Percentiles rank a stretch among this genome's conserved stretches.
These are phyloP conservation scores for Mastigias papua DNA, from an alignment of 30 jellyfish, hydroid and myxozoan genomes.

Conservation along the genomic window DNA sequence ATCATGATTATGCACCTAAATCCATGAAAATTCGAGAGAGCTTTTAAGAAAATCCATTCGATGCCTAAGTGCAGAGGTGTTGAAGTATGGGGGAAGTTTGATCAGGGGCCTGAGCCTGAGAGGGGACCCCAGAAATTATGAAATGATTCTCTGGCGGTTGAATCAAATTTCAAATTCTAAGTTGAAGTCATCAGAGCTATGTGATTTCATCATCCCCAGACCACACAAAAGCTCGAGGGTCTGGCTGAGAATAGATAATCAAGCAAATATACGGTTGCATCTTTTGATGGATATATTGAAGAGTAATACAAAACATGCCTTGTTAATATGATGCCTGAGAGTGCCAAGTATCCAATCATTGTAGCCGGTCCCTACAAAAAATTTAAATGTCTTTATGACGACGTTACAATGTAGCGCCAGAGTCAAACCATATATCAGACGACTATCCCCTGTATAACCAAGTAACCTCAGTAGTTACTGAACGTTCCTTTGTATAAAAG, in stretches of 20 bases:
- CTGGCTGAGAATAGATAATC: neutral
- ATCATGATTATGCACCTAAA: neutral
- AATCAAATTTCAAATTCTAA: too few relatives aligned
- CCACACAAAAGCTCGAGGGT: neutral
- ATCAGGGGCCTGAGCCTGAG: too few relatives aligned
- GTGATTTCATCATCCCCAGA: neutral
- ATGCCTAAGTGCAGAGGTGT: too few relatives aligned
- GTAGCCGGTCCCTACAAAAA: slow-evolving; percentile 81
- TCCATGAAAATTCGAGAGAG: neutral
- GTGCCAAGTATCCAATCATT: slow-evolving; percentile 88
- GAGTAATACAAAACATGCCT: slow-evolving; percentile 49
- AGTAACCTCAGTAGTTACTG: too few relatives aligned
- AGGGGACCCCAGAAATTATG: too few relatives aligned
- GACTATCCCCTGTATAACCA: too few relatives aligned
- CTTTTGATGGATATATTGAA: neutral
- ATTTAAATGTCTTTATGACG: neutral
- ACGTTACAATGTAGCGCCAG: neutral
- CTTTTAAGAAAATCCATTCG: neutral
- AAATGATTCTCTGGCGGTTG: too few relatives aligned
- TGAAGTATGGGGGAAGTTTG: too few relatives aligned
- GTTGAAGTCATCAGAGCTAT: neutral
- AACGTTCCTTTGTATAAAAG: too few relatives aligned
- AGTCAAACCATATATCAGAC: neutral
- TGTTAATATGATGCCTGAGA: slow-evolving; percentile 87
- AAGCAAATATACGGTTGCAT: neutral